These are phyloP conservation scores for Lasioglossum marginatum DNA, from an alignment of 2,888 invertebrate species.

Conservation along the genomic window DNA sequence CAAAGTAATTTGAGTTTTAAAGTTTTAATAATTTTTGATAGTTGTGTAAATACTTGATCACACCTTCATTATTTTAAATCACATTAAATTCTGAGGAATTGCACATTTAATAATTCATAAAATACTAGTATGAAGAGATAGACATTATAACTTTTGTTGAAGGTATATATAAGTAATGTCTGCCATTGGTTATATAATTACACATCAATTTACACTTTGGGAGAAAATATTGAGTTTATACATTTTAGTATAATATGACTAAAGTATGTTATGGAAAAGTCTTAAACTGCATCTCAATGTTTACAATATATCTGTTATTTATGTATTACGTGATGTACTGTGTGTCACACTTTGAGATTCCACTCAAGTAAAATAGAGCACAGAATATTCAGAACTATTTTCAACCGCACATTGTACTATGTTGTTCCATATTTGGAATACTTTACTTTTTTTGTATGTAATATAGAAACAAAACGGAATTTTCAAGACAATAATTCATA, in stretches of 20 bases:
- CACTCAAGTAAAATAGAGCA: constrained; percentile 32
- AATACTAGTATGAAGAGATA: constrained; percentile 35
- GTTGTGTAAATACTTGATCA: constrained; percentile 16
- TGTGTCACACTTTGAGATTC: constrained; percentile 17
- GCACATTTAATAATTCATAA: constrained; percentile 29
- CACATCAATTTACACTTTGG: constrained; percentile 42
- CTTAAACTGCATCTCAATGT: constrained; percentile 21
- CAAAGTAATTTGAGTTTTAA: constrained; percentile 13
- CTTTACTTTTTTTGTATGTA: constrained; percentile 4
- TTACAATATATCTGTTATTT: constrained; percentile 21
- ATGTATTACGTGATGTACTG: constrained; percentile 6
- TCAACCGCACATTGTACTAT: constrained; percentile 36
- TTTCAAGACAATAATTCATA: not conserved
- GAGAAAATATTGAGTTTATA: constrained; percentile 51
- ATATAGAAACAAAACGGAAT: not conserved
- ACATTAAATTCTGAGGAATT: constrained; percentile 35
- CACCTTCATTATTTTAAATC: constrained; percentile 29
- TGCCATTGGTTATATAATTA: constrained; percentile 39
- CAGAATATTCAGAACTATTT: constrained; percentile 27
- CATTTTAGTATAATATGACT: constrained; percentile 22
- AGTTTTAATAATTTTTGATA: constrained; percentile 11
- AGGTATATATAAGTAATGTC: constrained; percentile 26
- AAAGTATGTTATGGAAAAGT: constrained; percentile 33
- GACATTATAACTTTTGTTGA: constrained; percentile 13
- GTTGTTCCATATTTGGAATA: constrained; percentile 19